Evolutionary conservation across 2,888 invertebrate genomes (phyloP), one percentile per base, ranked within the genome.

Genomic region (Cantharis flavilabris): DNA sequence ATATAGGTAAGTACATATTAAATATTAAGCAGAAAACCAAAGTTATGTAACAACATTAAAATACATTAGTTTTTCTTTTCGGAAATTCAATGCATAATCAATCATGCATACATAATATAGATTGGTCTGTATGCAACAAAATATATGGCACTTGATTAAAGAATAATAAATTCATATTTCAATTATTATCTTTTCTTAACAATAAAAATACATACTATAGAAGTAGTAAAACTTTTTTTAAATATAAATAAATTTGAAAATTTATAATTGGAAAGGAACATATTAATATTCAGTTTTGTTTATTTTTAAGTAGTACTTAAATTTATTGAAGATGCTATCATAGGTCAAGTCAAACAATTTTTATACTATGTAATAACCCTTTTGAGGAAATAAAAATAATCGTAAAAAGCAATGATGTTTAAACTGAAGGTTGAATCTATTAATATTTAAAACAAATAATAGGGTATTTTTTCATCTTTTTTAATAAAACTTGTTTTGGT

Each of bases 61-160:
- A 20, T 67, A 67, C n/a, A 20, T 65, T n/a, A 23, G 23, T 67
- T 26, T 67, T 67, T 26, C 65, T 23, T 67, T 67, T 67, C 65
- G 23, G n/a, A 67, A 67, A 67, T 67, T 67, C 65, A 67, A 67
- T 67, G 65, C 65, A 67, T 67, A 67, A 67, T 67, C 65, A 67
- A 67, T 67, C 65, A 67, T 67, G 65, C 65, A 67, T 67, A 67
- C 65, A 67, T 67, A 67, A 67, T 14, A 23, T 67, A 67, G 26
- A 67, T 67, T 67, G 65, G 20, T 67, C 65, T 67, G n/a, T 67
- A 26, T 67, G 26, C 65, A 67, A 67, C 49, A n/a, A 49, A 49
- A 49, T 49, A n/a, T 49, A 49, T 49, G 49, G n/a, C 49, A 49
- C 49, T 49, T 49, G 49, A 49, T 49, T 49, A 49, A 49, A 7